phyloP scores from a whole-genome alignment of 2,113 vertebrate species.

The Sarotherodon lohbergeri region DNA sequence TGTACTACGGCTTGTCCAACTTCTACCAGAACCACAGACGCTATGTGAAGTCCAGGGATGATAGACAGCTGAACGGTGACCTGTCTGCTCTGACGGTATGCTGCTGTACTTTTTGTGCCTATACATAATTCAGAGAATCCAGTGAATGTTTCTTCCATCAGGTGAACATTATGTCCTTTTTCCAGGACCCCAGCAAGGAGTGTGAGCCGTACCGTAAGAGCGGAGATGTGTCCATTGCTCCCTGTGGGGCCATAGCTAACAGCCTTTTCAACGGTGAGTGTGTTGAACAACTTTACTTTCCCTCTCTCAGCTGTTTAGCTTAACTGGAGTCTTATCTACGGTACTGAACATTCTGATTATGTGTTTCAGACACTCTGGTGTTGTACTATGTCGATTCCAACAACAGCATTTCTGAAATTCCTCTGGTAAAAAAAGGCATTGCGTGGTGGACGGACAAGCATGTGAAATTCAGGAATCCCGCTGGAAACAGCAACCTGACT shows the following conservation, averaged over 20 bases:
- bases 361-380: constrained; percentile 81
- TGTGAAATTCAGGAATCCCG: constrained; percentile 95
- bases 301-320: not conserved
- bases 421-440: constrained; percentile 86
- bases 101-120: not conserved
- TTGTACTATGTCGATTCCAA: constrained; percentile 77
- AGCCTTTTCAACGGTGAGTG: constrained; percentile 95
- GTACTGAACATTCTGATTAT: not conserved
- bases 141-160: not conserved
- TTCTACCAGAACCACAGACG: constrained; percentile 99
- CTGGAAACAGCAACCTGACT: constrained; percentile 76
- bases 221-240: constrained; percentile 82
- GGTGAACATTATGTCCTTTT: not conserved
- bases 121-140: not conserved
- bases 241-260: constrained; percentile 97
- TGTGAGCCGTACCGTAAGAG: constrained; percentile 89
- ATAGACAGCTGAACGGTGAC: constrained; percentile 93
- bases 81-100: constrained; percentile 76
- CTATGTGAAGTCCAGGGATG: constrained; percentile 96
- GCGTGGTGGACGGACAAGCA: constrained; percentile 99
- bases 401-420: constrained; percentile 64
- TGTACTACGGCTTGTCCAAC: constrained; percentile 98
- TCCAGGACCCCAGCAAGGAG: constrained; percentile 89
- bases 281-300: not conserved
- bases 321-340: fast-evolving